Conservation (phyloP, 2,797 vertebrate species). For the Syngnathus acus region DNA sequence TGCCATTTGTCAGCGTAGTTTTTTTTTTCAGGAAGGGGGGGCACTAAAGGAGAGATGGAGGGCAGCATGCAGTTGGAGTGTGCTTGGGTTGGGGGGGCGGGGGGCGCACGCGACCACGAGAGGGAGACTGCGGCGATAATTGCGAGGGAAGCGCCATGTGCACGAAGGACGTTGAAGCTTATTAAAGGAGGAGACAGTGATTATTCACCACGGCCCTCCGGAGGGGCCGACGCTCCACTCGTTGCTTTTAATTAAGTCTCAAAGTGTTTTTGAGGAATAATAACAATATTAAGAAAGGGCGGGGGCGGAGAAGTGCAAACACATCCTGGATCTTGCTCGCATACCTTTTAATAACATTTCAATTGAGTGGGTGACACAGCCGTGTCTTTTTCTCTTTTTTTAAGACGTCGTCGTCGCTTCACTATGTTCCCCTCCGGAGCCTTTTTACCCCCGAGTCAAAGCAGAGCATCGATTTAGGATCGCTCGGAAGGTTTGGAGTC, state of each 20-base stretch:
- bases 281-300: conserved; percentile 72
- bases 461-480: conserved; percentile 27
- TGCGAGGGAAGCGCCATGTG: conserved; percentile 63
- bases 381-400: conserved; percentile 21
- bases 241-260: conserved; percentile 77
- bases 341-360: conserved; percentile 72
- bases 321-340: conserved; percentile 67
- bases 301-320: conserved; percentile 60
- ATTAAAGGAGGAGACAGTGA: conserved; percentile 74
- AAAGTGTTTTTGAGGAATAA: conserved; percentile 76
- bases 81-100: conserved; percentile 18
- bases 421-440: conserved; percentile 15
- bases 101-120: conserved; percentile 18
- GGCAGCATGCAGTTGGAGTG: conserved; percentile 54
- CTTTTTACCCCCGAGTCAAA: conserved; percentile 19
- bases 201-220: conserved; percentile 70
- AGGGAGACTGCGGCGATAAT: conserved; percentile 55
- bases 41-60: conserved; percentile 62
- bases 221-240: conserved; percentile 70
- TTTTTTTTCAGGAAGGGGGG: not conserved
- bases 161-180: conserved; percentile 66
- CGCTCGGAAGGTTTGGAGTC: conserved; percentile 28
- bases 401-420: conserved; percentile 27
- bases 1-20: not conserved
- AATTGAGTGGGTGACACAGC: conserved; percentile 57